Percentiles rank a stretch among this genome's conserved stretches.
Evolutionary conservation across 2,888 invertebrate species (phyloP).

Genomic region (Pegoplata infirma): DNA sequence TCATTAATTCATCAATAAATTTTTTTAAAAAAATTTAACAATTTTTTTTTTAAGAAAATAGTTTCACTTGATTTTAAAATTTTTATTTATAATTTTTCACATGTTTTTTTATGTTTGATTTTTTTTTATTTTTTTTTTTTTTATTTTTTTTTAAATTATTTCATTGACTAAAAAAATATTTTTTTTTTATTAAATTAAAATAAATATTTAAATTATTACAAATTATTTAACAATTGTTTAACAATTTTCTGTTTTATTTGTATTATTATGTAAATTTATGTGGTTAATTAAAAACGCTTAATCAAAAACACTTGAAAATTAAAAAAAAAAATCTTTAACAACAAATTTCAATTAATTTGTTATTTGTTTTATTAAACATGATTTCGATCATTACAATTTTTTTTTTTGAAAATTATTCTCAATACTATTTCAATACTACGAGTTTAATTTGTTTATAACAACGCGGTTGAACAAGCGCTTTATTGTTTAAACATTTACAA

Average conservation of each 20-base stretch:
- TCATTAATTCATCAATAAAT: not conserved
- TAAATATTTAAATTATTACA: not conserved
- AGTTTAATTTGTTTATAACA: not conserved
- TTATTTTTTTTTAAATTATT: not conserved
- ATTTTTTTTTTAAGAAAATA: not conserved
- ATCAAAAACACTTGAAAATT: not conserved
- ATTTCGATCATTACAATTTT: not conserved
- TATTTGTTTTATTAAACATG: not conserved
- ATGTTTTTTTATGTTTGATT: not conserved
- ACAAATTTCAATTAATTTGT: not conserved
- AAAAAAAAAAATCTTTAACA: not conserved
- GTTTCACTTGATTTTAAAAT: too few relatives aligned
- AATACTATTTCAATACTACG: not conserved
- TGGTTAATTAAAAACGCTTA: slow-evolving; percentile 10
- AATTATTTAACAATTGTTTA: slow-evolving; percentile 12
- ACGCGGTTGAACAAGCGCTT: not conserved
- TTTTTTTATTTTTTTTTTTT: not conserved
- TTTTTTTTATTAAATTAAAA: too few relatives aligned
- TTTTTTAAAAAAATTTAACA: not conserved
- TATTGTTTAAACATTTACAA: not conserved
- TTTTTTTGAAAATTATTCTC: not conserved
- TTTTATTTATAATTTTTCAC: not conserved
- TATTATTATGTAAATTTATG: slow-evolving; percentile 16
- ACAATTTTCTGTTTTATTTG: not conserved
- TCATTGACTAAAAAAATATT: not conserved